Evolutionary conservation across 37 sponge, comb jelly and placozoan genomes (phyloP).

Genomic region (Theonella swinhoei): DNA sequence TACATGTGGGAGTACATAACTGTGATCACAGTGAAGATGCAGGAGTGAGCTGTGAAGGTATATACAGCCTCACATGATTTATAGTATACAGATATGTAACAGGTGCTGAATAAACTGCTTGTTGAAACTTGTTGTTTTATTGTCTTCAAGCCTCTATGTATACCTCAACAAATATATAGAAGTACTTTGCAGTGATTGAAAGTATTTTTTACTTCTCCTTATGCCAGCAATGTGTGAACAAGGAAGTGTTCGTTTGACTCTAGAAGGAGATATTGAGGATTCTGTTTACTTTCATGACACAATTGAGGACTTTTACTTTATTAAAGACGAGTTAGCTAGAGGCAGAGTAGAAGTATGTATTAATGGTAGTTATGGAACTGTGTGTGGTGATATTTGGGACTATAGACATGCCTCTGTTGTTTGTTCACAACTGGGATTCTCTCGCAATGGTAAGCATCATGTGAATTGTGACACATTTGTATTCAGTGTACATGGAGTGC

Average conservation of each 20-base stretch:
- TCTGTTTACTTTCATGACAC: neutral
- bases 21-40: conserved; percentile 56
- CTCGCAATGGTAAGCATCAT: conserved; percentile 25
- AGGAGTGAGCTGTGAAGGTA: conserved; percentile 42
- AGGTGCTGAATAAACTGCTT: no score
- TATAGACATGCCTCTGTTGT: conserved; percentile 40
- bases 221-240: no score
- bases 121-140: no score
- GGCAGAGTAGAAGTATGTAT: conserved; percentile 55
- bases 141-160: no score
- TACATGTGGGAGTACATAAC: neutral
- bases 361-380: conserved; percentile 34
- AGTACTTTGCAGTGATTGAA: no score
- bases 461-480: neutral
- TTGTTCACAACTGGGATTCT: conserved; percentile 50
- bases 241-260: neutral
- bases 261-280: neutral
- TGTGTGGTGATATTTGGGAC: conserved; percentile 38
- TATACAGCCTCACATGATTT: neutral
- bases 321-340: conserved; percentile 32
- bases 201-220: no score
- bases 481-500: neutral
- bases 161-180: no score
- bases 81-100: no score
- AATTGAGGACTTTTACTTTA: neutral